Evolutionary conservation across 2,113 vertebrate species (phyloP), one percentile per base, ranked within the genome.

Genomic region (Laterallus jamaicensis): DNA sequence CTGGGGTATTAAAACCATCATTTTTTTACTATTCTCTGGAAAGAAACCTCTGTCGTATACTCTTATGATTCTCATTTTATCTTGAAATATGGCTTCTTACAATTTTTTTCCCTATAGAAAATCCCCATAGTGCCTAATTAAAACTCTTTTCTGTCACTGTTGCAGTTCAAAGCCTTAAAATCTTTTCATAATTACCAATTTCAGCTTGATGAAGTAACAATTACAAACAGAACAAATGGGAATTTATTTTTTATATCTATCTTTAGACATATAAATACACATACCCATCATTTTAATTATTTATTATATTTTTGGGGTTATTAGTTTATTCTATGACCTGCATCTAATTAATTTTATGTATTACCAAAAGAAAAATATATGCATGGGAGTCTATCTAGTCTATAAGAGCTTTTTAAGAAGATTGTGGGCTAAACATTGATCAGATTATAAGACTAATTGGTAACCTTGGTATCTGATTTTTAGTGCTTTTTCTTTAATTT

Each of bases 101-200:
- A 9, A 19, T 11, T 39, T 26, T 54, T n/a, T 52, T 60, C 26
- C 12, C 15, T 5, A 31, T 35, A 21, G 8, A 21, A 90, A 86
- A 56, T 55, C 37, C 47, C 54, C 54, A 35, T 59, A 75, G 66
- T 68, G 52, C 31, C 67, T 52, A 92, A 86, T 91, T 94, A 94
- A 82, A 31, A 81, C 88, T 82, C 6, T 63, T 77, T 90, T 91
- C 24, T 82, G 26, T n/a, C 28, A 60, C 37, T 70, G 25, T 44
- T 79, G 13, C 20, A 35, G 8, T 90, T 90, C 47, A 94, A 75
- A 75, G 62, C 76, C 49, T 52, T 37, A 64, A 83, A 63, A 58
- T 35, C 2, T 52, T 60, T 79, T 58, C 32, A 64, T 82, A 91
- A 95, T 82, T 87, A 52, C 6, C 25, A 60, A 11, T 92, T 93